A percentile compares a stretch with the other conserved stretches of the same genome.
phyloP scores from a whole-genome alignment of 2,113 vertebrate genomes.

The Ramphastos sulfuratus region DNA sequence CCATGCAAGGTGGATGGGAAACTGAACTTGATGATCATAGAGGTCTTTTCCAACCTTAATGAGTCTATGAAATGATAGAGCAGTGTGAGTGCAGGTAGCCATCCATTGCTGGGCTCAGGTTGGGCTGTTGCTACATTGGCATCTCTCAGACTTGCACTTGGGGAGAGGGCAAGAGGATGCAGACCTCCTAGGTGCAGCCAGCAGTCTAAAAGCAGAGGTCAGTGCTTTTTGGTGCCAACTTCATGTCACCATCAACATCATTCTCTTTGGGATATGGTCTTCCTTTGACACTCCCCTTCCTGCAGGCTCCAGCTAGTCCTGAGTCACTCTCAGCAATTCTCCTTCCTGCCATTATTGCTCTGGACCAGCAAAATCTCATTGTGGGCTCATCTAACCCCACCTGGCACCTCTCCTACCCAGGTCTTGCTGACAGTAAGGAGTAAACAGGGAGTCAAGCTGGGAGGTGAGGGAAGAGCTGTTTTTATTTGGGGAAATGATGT shows the following conservation, averaged over 20 bases:
- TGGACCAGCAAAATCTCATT: not conserved
- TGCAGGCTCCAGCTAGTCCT: not conserved
- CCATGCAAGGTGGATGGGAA: not conserved
- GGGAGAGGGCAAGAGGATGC: not conserved
- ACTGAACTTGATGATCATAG: too few relatives aligned
- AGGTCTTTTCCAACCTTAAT: too few relatives aligned
- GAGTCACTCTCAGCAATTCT: fast-evolving
- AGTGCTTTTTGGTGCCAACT: not conserved
- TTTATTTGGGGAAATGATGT: not conserved
- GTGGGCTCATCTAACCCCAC: not conserved
- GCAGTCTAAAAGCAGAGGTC: not conserved
- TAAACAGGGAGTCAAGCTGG: not conserved
- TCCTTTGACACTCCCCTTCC: not conserved
- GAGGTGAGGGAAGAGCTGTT: not conserved
- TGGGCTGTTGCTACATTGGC: not conserved
- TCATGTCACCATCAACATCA: fast-evolving
- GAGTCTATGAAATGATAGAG: too few relatives aligned
- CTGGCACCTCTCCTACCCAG: not conserved
- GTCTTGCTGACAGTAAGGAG: not conserved
- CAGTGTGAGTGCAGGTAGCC: fast-evolving
- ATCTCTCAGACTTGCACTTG: not conserved
- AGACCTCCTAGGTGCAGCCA: not conserved
- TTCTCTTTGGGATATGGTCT: not conserved
- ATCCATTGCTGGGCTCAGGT: not conserved
- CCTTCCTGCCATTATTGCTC: not conserved